Evolutionary conservation across 2,113 vertebrate species (phyloP).

Genomic region (Piaya cayana): DNA sequence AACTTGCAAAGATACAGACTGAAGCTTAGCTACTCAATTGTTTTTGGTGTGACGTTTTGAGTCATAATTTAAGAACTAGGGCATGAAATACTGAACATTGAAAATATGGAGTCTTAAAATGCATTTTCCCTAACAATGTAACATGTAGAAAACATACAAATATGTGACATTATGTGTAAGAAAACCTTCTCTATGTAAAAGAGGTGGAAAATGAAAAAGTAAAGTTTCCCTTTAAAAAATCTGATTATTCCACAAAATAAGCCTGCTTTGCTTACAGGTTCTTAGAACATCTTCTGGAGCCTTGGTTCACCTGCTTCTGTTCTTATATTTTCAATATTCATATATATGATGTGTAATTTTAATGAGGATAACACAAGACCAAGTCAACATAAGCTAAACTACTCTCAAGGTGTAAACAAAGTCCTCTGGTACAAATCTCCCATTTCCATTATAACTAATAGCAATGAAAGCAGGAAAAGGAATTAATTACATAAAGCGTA

Average conservation of each 20-base stretch:
- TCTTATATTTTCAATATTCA: not conserved
- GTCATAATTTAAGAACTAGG: not conserved
- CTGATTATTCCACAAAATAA: not conserved
- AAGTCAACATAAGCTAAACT: not conserved
- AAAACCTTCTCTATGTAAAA: not conserved
- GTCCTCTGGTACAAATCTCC: not conserved
- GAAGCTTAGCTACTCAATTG: not conserved
- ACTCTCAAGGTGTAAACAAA: not conserved
- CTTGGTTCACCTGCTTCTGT: not conserved
- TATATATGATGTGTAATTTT: not conserved
- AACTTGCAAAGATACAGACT: not conserved
- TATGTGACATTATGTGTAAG: not conserved
- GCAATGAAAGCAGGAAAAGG: not conserved
- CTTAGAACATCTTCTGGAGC: not conserved
- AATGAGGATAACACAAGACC: not conserved
- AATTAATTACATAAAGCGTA: not conserved
- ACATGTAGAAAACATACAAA: not conserved
- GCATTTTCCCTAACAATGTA: not conserved
- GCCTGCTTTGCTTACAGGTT: not conserved
- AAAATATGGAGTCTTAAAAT: not conserved
- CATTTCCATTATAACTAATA: not conserved
- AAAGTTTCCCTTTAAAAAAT: not conserved
- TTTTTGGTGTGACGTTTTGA: not conserved
- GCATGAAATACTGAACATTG: not conserved
- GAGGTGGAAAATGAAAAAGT: not conserved